A percentile compares a stretch with the other conserved stretches of the same genome.
Evolutionary conservation across 1,140 invertebrate species (phyloP).

Genomic region (Drosophila kepulauana): DNA sequence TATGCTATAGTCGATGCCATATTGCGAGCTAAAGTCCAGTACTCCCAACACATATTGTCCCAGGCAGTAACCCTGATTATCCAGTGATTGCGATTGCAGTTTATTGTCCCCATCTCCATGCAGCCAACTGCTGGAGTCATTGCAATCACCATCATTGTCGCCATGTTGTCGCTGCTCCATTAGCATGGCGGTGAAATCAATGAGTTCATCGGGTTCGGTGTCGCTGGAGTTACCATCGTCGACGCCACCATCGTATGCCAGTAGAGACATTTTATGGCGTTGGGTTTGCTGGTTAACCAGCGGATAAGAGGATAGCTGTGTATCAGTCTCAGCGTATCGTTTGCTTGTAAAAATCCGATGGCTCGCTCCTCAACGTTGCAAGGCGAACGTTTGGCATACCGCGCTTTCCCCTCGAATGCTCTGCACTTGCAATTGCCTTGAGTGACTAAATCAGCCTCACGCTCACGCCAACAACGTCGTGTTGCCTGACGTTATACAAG

Average conservation of each 20-base stretch:
- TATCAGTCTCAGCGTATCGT: constrained; percentile 56
- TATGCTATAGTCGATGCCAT: constrained; percentile 94
- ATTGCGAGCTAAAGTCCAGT: constrained; percentile 94
- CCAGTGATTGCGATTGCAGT: constrained; percentile 23
- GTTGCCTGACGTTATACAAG: constrained; percentile 3
- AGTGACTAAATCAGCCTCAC: not conserved
- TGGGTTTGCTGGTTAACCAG: constrained; percentile 5
- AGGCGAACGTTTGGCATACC: constrained; percentile 57
- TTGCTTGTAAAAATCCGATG: constrained; percentile 25
- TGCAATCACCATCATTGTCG: no score
- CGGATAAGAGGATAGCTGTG: constrained; percentile 22
- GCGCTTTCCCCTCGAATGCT: not conserved
- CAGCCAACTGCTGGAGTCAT: constrained; percentile 29
- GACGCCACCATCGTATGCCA: constrained; percentile 30
- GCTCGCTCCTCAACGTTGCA: constrained; percentile 40
- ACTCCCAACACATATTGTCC: constrained; percentile 90
- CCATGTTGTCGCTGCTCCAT: constrained; percentile 47
- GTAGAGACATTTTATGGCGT: constrained; percentile 57
- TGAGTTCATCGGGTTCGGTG: constrained; percentile 56
- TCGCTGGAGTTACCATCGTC: constrained; percentile 51
- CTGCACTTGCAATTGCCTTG: not conserved
- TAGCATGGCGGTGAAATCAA: constrained; percentile 69
- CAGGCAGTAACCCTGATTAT: constrained; percentile 75
- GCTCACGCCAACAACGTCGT: not conserved
- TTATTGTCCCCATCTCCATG: constrained; percentile 25